Conservation (phyloP, 2,797 vertebrate species). For the Malacoraja senta region DNA sequence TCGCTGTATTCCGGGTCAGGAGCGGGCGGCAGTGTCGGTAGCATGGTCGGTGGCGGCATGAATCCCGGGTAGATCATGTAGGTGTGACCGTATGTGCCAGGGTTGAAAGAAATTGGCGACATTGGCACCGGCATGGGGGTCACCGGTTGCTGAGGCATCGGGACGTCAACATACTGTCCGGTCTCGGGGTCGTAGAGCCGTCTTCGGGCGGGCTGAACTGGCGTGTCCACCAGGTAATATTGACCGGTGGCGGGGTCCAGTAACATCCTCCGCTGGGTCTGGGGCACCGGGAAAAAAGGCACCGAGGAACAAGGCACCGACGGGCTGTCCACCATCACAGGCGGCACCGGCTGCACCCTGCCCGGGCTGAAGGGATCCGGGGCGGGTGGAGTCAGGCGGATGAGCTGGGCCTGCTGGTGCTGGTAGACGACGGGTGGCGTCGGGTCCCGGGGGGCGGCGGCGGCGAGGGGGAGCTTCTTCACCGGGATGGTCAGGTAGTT, state of each 20-base stretch:
- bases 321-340: background rate
- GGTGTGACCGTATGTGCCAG: constrained; percentile 67
- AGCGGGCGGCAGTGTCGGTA: constrained; percentile 57
- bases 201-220: constrained; percentile 68
- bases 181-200: constrained; percentile 88
- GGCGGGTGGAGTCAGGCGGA: constrained; percentile 63
- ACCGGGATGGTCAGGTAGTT: constrained; percentile 81
- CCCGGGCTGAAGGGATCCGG: constrained; percentile 45
- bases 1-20: constrained; percentile 47
- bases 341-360: constrained; percentile 51
- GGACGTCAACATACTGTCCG: constrained; percentile 85
- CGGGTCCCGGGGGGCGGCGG: constrained; percentile 42
- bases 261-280: constrained; percentile 84
- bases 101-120: constrained; percentile 70
- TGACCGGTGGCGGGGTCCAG: constrained; percentile 87
- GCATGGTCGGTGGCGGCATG: constrained; percentile 56
- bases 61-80: constrained; percentile 83
- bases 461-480: constrained; percentile 47
- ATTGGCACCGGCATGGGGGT: constrained; percentile 61
- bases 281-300: constrained; percentile 53
- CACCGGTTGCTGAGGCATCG: constrained; percentile 62
- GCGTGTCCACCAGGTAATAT: constrained; percentile 88
- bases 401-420: constrained; percentile 56
- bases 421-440: constrained; percentile 60
- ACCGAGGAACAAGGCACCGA: background rate